A percentile compares a stretch with the other conserved stretches of the same genome.
These are phyloP conservation scores for Mugil cephalus DNA, from an alignment of 2,113 vertebrate genomes.

Conservation along the genomic window DNA sequence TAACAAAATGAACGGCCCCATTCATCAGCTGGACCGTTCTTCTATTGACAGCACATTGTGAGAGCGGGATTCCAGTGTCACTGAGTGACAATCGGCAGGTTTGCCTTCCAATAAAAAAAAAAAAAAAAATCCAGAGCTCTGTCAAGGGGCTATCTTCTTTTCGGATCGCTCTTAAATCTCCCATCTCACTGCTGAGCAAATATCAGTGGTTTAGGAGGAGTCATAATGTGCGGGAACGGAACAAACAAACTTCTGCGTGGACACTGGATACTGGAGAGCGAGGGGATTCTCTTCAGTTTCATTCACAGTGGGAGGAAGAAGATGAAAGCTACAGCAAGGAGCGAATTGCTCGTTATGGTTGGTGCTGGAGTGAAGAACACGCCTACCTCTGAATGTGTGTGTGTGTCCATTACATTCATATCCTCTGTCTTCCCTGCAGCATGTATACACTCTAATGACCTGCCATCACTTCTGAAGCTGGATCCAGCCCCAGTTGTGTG, in stretches of 20 bases:
- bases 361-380: conserved; percentile 28
- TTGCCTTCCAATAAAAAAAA: conserved; percentile 10
- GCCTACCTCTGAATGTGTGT: neutral
- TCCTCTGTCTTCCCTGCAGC: conserved; percentile 40
- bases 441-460: conserved; percentile 58
- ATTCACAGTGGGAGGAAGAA: conserved; percentile 42
- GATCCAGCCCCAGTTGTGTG: neutral
- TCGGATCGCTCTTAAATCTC: conserved; percentile 27
- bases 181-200: conserved; percentile 28
- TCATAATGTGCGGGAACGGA: neutral
- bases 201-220: conserved; percentile 16
- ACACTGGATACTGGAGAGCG: neutral
- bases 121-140: conserved; percentile 23
- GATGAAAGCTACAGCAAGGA: conserved; percentile 38
- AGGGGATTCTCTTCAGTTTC: conserved; percentile 16
- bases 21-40: conserved; percentile 31
- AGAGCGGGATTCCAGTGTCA: conserved; percentile 26
- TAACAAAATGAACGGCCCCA: conserved; percentile 5
- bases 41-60: conserved; percentile 28
- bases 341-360: conserved; percentile 48
- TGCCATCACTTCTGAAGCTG: conserved; percentile 33
- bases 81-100: conserved; percentile 27
- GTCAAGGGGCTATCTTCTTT: conserved; percentile 14
- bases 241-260: conserved; percentile 4
- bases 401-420: conserved; percentile 42